Evolutionary conservation across 1,140 invertebrate genomes (phyloP), one percentile per base, ranked within the genome.

Genomic region (Zaprionus tsacasi): DNA sequence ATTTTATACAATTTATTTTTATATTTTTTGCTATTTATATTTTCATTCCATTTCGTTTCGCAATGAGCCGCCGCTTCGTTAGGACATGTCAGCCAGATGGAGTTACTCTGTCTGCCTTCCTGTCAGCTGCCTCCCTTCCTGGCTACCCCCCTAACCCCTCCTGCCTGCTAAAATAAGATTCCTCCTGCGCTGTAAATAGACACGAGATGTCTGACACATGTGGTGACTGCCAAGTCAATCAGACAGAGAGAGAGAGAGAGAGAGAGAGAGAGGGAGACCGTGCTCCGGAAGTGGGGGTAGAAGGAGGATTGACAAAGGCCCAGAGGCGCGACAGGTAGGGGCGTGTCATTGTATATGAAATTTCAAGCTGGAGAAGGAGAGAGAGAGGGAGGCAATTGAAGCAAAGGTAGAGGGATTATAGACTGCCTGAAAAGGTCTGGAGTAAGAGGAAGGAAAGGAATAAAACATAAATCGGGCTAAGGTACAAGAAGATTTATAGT

Each of bases 1-100:
- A 82, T 82, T 87, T 87, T 79, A 48, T 61, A 70, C 48, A 85
- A 74, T 81, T 85, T 79, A 74, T 87, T 55, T 68, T 58, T 64
- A 68, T 15, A 21, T 38, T 56, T 67, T 67, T 13, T 15, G 21
- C 30, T 21, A 21, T 66, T 40, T 66, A 33, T 66, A 56, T 57
- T 58, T 58, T 35, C 12, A 65, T 71, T 58, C 64, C 27, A 66
- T 71, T 66, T 66, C 17, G 43, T 52, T 71, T 13, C 17, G 45
- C 17, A 12, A 5, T 57, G 15, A 43, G 36, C 43, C 35, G 12
- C 10, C 13, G 36, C 35, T 36, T 66, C 52, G 55, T 68, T 68
- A 50, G 15, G n/a, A 33, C 40, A 13, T 38, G 69, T 57, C 61
- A 65, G 35, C 27, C 65, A 65, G 33, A 10, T 36, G 21, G n/a